Base-by-base conservation (phyloP, 2,113 vertebrate species). In the Epinephelus fuscoguttatus region DNA sequence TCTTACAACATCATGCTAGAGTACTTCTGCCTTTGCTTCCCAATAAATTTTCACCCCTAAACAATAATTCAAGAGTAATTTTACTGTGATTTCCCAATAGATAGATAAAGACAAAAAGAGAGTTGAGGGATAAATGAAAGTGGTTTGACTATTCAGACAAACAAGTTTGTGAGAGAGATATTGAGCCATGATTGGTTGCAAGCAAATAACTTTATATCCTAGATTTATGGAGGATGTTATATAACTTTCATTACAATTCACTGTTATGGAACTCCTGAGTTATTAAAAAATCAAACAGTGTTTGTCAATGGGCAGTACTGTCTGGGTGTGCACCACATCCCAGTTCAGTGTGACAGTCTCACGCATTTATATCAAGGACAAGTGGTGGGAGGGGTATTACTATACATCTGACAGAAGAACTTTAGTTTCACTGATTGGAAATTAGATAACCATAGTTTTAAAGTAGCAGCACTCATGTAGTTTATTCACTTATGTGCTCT, bases 301-400 rank as follows among this genome's bases (percentile, higher is more conserved):
- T 25, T 40, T 52, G 47, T 52, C 21, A 62, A 25, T 33, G 23
- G 42, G 2, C 25, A 63, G 61, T 30, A 2, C 18, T n/a, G 14
- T 42, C 6, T n/a, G 10, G 50, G 49, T 12, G 17, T 72, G 37
- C 17, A 78, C 55, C 66, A 64, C 49, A 72, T 72, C 72, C 53
- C 53, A 47, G 21, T 72, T 67, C 62, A 13, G 12, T 49, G 63
- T 13, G 11, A 23, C 47, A 66, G 27, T 60, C 14, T 53, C 64
- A 23, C 40, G 61, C 18, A 15, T 68, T 49, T 23, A 82, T 78
- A 55, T 82, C 60, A 66, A 60, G 75, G 60, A 59, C 30, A 76
- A 74, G 49, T 40, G 64, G n/a, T 21, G 30, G 42, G n/a, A 61
- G 37, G 27, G 50, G 61, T 74, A 3, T 63, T n/a, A 25, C 21